These are phyloP conservation scores for Geophilus truncorum DNA, from an alignment of 2,888 invertebrate genomes.

Conservation along the genomic window DNA sequence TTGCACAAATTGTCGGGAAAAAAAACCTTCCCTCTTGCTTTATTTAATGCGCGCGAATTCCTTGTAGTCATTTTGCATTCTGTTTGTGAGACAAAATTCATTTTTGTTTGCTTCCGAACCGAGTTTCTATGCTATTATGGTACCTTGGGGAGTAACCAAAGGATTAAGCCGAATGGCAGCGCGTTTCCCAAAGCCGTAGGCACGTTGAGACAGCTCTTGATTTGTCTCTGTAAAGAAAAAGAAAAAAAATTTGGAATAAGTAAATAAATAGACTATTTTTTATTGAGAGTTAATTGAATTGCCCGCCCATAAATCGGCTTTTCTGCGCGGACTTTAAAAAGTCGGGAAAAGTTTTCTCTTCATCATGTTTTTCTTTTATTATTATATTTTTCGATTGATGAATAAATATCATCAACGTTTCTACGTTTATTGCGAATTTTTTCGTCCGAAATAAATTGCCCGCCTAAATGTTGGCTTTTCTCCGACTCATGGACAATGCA, in stretches of 20 bases:
- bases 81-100: constrained; percentile 20
- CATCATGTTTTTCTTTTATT: neutral
- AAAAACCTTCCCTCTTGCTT: neutral
- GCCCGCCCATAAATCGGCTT: neutral
- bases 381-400: neutral
- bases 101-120: neutral
- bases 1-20: neutral
- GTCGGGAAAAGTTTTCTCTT: neutral
- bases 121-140: neutral
- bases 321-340: neutral
- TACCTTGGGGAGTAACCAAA: constrained; percentile 11
- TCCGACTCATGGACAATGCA: neutral
- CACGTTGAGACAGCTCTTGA: neutral
- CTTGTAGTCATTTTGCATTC: neutral
- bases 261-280: neutral
- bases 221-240: neutral
- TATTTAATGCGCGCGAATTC: neutral
- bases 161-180: neutral
- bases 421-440: neutral
- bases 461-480: constrained; percentile 12
- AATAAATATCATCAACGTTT: neutral
- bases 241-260: neutral
- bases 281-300: neutral
- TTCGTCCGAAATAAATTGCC: neutral
- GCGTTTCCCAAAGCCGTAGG: neutral